Evolutionary conservation across 2,888 invertebrate species (phyloP).

Genomic region (Caenorhabditis sulstoni): DNA sequence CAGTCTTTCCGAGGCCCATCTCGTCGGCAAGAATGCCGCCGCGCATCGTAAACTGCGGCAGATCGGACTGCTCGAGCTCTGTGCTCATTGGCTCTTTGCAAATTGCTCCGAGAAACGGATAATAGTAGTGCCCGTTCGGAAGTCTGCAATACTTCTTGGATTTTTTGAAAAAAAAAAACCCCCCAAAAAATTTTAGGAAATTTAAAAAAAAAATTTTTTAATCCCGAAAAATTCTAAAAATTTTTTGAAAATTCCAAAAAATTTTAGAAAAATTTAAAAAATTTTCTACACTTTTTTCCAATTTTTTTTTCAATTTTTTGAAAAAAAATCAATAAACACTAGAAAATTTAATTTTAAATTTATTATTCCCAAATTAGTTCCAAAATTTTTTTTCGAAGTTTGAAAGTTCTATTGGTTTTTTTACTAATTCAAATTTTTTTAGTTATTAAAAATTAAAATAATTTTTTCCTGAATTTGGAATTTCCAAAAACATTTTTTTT

Average conservation of each 20-base stretch:
- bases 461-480: no score
- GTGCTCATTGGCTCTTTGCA: neutral
- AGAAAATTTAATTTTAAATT: no score
- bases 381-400: no score
- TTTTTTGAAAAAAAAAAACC: neutral
- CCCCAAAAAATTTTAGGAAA: neutral
- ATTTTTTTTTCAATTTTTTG: no score
- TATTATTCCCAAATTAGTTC: no score
- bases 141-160: conserved; percentile 4
- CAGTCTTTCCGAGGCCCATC: conserved; percentile 90
- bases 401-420: no score
- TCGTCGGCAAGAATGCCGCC: conserved; percentile 87
- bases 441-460: no score
- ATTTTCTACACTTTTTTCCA: no score
- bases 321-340: no score
- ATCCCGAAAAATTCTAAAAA: neutral
- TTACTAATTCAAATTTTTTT: no score
- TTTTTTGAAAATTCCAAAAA: no score
- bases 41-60: conserved; percentile 4
- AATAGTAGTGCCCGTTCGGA: conserved; percentile 5
- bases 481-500: neutral
- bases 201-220: neutral
- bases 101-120: conserved; percentile 15
- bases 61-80: neutral
- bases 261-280: no score